These are phyloP conservation scores for Himalopsyche japonica DNA, from an alignment of 2,888 invertebrate genomes.

Conservation along the genomic window DNA sequence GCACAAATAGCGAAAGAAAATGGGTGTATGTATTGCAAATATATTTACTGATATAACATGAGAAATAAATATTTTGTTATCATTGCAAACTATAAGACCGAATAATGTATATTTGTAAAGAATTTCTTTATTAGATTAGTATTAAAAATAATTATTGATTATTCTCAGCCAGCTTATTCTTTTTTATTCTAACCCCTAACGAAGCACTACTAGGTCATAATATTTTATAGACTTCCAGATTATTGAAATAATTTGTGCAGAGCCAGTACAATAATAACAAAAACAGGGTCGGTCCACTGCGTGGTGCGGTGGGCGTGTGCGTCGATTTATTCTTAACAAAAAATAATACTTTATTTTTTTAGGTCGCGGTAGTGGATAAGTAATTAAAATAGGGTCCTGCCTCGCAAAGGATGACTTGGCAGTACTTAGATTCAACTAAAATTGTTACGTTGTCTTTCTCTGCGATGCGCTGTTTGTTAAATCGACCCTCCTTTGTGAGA, in stretches of 20 bases:
- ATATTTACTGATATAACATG: no score
- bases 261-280: not conserved
- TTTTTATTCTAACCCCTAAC: no score
- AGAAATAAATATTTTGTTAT: no score
- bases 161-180: no score
- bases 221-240: no score
- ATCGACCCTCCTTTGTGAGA: not conserved
- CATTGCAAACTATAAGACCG: no score
- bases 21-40: no score
- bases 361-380: not conserved
- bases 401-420: not conserved
- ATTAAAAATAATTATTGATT: no score
- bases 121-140: no score
- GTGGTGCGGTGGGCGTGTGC: not conserved
- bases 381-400: not conserved
- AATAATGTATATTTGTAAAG: no score
- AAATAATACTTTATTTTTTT: not conserved
- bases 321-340: not conserved
- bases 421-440: not conserved
- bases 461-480: not conserved
- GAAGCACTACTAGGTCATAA: no score
- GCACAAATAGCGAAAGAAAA: no score
- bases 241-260: not conserved
- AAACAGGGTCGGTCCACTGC: not conserved
- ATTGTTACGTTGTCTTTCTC: not conserved